Evolutionary conservation across 2,888 invertebrate species (phyloP), one percentile per base, ranked within the genome.

Genomic region (Acleris emargana): DNA sequence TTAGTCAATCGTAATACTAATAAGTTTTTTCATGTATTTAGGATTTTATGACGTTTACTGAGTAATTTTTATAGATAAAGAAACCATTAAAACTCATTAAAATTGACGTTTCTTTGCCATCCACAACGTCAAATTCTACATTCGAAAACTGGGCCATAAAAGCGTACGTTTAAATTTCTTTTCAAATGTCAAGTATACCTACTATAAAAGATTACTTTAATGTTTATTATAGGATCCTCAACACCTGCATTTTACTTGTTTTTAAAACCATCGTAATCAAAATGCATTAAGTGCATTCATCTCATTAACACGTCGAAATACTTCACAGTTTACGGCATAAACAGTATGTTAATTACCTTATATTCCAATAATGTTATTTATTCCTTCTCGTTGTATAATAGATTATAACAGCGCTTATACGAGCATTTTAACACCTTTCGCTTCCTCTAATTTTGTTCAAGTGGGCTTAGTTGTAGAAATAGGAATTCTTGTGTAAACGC

Each of bases 281-380:
- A 54, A 42, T 13, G 22, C 42, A 9, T 54, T 53, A 16, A 38
- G 38, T 42, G 20, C 38, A 22, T 22, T 62, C 49, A 55, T 42
- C 9, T 17, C 50, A 57, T 62, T 58, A 59, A 25, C 47, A 9
- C 22, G 63, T 53, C 13, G 42, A 59, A 58, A 58, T 49, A 17
- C 53, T 42, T 57, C 57, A 52, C 42, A 38, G 3, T n/a, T 17
- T 42, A 47, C 42, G 54, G 13, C 28, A 5, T 42, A 47, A 47
- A 16, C 38, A 62, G 52, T 54, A 38, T 64, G 49, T 64, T 59
- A 59, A 59, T 54, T 59, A 42, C 49, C 47, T 47, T n/a, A 53
- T 54, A 42, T 64, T 18, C 53, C 53, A 5, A 53, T 54, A 49
- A 20, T n/a, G 16, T 47, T 51, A 38, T 51, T 57, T 38, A 49